Evolutionary conservation across 2,888 invertebrate species (phyloP).

Genomic region (Elysia crispata): DNA sequence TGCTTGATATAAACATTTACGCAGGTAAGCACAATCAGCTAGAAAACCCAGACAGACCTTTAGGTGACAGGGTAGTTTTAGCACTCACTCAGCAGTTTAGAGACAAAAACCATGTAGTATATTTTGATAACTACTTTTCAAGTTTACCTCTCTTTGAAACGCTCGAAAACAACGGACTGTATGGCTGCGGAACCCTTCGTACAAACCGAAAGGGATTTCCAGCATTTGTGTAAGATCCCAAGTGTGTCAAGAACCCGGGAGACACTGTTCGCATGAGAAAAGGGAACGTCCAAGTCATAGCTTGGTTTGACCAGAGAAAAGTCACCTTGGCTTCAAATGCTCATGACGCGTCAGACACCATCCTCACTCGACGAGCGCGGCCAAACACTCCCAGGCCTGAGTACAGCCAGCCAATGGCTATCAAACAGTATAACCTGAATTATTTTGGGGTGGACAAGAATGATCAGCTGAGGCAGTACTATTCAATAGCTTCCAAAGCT

Average conservation of each 20-base stretch:
- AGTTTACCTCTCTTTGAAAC: background rate
- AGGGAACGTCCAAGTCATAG: conserved; percentile 13
- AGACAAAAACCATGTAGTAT: background rate
- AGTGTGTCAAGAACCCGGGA: conserved; percentile 5
- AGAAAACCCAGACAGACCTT: conserved; percentile 16
- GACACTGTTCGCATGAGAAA: conserved; percentile 6
- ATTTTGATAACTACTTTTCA: no score
- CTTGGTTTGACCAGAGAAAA: conserved; percentile 31
- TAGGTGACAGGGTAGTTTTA: conserved; percentile 11
- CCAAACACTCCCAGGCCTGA: background rate
- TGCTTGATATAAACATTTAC: no score
- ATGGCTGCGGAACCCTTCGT: background rate
- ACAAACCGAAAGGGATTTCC: background rate
- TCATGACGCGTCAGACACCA: background rate
- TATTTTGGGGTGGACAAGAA: conserved; percentile 28
- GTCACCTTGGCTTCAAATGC: conserved; percentile 30
- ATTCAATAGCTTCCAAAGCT: no score
- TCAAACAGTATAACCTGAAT: conserved; percentile 17
- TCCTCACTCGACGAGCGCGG: background rate
- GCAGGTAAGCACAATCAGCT: no score
- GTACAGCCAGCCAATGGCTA: conserved; percentile 28
- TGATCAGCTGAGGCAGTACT: conserved; percentile 21
- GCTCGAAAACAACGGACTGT: background rate
- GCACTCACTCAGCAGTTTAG: background rate
- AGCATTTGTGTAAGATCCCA: background rate